phyloP scores from a whole-genome alignment of 2,888 invertebrate species.

The Brenthis daphne region DNA sequence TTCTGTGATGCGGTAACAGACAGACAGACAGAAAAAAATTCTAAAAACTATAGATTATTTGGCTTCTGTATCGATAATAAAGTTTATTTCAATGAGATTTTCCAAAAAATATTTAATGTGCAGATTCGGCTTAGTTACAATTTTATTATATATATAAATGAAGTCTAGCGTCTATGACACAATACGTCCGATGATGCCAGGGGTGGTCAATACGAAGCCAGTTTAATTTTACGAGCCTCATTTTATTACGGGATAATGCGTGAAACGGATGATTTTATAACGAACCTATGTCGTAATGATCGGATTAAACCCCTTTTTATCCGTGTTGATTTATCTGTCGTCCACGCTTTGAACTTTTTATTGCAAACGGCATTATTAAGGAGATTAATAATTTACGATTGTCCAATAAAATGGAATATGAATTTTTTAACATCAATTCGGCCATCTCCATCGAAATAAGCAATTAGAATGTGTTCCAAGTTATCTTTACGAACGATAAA shows the following conservation, averaged over 20 bases:
- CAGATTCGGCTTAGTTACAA: too few species aligned
- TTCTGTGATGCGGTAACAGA: too few species aligned
- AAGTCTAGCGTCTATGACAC: neutral
- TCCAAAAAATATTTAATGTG: too few species aligned
- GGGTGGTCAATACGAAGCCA: constrained; percentile 59
- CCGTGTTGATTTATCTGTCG: constrained; percentile 70
- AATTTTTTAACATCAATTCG: constrained; percentile 32
- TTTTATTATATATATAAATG: too few species aligned
- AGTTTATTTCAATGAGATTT: too few species aligned
- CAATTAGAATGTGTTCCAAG: constrained; percentile 25
- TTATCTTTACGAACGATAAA: constrained; percentile 25
- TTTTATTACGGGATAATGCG: constrained; percentile 74
- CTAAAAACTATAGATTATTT: too few species aligned
- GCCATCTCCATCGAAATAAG: constrained; percentile 27
- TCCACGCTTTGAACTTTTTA: constrained; percentile 43
- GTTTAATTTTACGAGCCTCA: constrained; percentile 58
- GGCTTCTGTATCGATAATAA: too few species aligned
- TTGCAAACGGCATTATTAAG: constrained; percentile 45
- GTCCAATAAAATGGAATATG: constrained; percentile 42
- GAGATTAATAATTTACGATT: constrained; percentile 41
- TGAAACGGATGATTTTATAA: constrained; percentile 72
- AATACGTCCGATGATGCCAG: constrained; percentile 44
- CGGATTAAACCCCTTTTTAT: constrained; percentile 69
- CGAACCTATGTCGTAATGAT: constrained; percentile 62
- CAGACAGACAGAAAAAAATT: too few species aligned